Conservation (phyloP, 2,113 vertebrate species). For the Phocoena phocoena region DNA sequence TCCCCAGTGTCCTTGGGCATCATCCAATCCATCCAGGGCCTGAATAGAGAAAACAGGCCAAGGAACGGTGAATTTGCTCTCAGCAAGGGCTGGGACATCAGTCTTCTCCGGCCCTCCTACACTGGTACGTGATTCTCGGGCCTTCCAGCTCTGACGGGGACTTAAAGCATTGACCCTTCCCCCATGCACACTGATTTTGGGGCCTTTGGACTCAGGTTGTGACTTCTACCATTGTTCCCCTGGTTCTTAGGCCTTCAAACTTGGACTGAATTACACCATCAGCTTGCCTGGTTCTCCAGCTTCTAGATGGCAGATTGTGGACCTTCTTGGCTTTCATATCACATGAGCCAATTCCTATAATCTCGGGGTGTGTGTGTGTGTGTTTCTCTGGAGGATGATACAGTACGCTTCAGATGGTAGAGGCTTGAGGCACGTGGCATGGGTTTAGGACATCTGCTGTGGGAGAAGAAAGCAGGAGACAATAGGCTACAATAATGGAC, state of each 20-base stretch:
- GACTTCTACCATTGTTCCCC: neutral
- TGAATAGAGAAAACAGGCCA: neutral
- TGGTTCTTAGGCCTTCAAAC: neutral
- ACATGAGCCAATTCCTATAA: neutral
- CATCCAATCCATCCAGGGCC: neutral
- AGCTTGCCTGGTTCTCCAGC: neutral
- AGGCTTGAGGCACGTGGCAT: neutral
- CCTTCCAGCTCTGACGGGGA: neutral
- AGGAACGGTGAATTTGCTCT: neutral
- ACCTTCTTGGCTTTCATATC: neutral
- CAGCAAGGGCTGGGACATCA: neutral
- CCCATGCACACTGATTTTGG: neutral
- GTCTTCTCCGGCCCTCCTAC: neutral
- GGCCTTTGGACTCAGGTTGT: neutral
- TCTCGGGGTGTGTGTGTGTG: neutral
- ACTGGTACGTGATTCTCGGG: neutral
- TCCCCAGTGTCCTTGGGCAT: neutral
- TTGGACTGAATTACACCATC: neutral
- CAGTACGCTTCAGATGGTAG: neutral
- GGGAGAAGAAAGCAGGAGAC: neutral
- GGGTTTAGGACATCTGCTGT: neutral
- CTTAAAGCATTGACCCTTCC: neutral
- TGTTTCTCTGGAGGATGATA: neutral
- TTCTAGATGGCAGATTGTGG: neutral
- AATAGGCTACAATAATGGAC: neutral